These are phyloP conservation scores for Thereva nobilitata DNA, from an alignment of 2,888 invertebrate species.

Conservation along the genomic window DNA sequence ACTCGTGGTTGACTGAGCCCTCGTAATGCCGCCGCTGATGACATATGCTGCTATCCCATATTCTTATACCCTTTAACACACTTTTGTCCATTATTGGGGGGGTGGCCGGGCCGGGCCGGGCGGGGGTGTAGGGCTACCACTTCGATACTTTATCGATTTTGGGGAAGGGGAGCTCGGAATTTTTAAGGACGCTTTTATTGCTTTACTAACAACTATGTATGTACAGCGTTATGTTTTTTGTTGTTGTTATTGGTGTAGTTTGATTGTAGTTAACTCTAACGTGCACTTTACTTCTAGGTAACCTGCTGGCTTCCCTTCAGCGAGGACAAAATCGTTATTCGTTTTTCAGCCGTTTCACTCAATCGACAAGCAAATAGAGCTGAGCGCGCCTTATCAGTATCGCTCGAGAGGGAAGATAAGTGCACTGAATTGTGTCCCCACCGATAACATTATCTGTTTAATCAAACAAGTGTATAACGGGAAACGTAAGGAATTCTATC, in stretches of 20 bases:
- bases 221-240: neutral
- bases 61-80: constrained; percentile 25
- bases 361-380: constrained; percentile 11
- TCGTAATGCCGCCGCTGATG: constrained; percentile 30
- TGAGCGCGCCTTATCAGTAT: constrained; percentile 8
- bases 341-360: constrained; percentile 1
- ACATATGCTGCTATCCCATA: constrained; percentile 39
- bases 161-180: constrained; percentile 28
- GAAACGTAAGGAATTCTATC: neutral
- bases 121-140: neutral
- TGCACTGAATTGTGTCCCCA: neutral
- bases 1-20: constrained; percentile 34
- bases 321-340: constrained; percentile 16
- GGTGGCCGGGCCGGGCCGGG: no score
- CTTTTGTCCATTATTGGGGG: constrained; percentile 20
- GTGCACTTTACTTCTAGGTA: constrained; percentile 36
- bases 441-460: constrained; percentile 39
- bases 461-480: constrained; percentile 40
- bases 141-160: constrained; percentile 39
- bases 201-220: constrained; percentile 15
- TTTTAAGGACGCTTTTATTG: constrained; percentile 39
- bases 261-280: constrained; percentile 36
- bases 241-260: constrained; percentile 21
- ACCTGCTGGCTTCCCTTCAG: constrained; percentile 12
- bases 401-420: constrained; percentile 3